Percentiles rank a stretch among this genome's conserved stretches.
Evolutionary conservation across 2,797 vertebrate species (phyloP).

Genomic region (Periophthalmus magnuspinnatus): DNA sequence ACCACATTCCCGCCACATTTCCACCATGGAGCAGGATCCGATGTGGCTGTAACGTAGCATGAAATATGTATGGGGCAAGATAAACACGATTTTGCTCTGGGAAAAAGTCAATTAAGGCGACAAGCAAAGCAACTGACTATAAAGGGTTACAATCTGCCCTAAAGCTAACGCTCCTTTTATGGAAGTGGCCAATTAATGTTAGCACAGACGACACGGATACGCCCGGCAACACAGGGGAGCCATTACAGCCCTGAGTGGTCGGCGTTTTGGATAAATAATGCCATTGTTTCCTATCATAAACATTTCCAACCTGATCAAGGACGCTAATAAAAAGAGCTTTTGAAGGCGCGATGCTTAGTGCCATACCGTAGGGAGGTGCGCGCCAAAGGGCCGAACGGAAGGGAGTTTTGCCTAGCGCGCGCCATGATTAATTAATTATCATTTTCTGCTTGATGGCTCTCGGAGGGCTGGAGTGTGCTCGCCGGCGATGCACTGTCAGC

Average conservation of each 20-base stretch:
- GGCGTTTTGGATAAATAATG: slow-evolving; percentile 33
- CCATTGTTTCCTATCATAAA: slow-evolving; percentile 35
- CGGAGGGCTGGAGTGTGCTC: slow-evolving; percentile 61
- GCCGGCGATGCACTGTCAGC: slow-evolving; percentile 75
- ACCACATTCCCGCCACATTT: background rate
- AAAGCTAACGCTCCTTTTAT: slow-evolving; percentile 16
- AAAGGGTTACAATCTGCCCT: slow-evolving; percentile 14
- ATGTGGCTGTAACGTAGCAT: slow-evolving; percentile 18
- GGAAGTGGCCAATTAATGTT: slow-evolving; percentile 10
- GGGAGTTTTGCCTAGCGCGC: slow-evolving; percentile 62
- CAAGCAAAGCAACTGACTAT: slow-evolving; percentile 24
- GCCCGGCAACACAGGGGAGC: slow-evolving; percentile 26
- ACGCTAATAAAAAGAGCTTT: slow-evolving; percentile 41
- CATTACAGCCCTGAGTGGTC: slow-evolving; percentile 17
- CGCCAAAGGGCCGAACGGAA: slow-evolving; percentile 73
- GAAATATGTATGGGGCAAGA: slow-evolving; percentile 20
- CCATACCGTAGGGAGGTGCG: slow-evolving; percentile 60
- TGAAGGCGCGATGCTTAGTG: slow-evolving; percentile 54
- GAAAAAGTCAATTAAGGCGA: slow-evolving; percentile 14
- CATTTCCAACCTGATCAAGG: slow-evolving; percentile 43
- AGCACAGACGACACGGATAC: slow-evolving; percentile 24
- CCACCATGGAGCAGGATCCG: background rate
- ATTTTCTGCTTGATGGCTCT: slow-evolving; percentile 80
- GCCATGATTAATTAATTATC: slow-evolving; percentile 80
- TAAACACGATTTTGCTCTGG: slow-evolving; percentile 11